Percentiles rank a stretch among this genome's conserved stretches.
phyloP scores from a whole-genome alignment of 53 echinoderm and acorn worm genomes.

The Paracentrotus lividus region DNA sequence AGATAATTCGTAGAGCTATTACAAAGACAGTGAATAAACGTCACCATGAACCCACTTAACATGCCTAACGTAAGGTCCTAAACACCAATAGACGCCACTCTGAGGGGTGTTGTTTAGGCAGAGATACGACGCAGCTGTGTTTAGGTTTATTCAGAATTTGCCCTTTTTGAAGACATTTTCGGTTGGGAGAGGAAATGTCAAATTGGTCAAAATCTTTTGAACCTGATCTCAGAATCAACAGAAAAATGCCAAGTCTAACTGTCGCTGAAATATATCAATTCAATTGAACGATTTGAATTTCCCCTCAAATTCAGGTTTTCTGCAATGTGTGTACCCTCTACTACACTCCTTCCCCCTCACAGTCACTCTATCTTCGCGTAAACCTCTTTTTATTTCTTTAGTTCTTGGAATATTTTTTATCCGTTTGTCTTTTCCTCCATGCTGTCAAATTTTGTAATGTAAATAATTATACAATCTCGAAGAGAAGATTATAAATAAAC shows the following conservation, averaged over 20 bases:
- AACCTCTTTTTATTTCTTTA: neutral
- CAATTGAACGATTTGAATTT: neutral
- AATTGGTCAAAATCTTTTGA: neutral
- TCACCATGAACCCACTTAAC: neutral
- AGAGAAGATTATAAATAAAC: too few relatives aligned
- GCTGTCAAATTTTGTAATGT: too few relatives aligned
- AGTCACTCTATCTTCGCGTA: neutral
- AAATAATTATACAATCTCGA: too few relatives aligned
- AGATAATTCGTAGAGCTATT: neutral
- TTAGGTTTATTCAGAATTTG: constrained; percentile 1
- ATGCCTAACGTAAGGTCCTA: neutral
- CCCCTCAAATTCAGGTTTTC: neutral
- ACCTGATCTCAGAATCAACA: constrained; percentile 18
- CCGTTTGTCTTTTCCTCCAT: too few relatives aligned
- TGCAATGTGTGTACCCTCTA: neutral
- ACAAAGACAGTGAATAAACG: neutral
- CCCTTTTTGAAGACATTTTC: neutral
- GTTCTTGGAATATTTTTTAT: neutral
- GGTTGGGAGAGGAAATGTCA: neutral
- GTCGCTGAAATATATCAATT: constrained; percentile 18
- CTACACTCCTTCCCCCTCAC: neutral
- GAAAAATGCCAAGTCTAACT: neutral
- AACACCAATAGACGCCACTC: neutral
- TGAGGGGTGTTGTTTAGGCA: neutral
- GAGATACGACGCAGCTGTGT: constrained; percentile 1